These are phyloP conservation scores for Gila orcuttii DNA, from an alignment of 2,113 vertebrate species.

Conservation along the genomic window DNA sequence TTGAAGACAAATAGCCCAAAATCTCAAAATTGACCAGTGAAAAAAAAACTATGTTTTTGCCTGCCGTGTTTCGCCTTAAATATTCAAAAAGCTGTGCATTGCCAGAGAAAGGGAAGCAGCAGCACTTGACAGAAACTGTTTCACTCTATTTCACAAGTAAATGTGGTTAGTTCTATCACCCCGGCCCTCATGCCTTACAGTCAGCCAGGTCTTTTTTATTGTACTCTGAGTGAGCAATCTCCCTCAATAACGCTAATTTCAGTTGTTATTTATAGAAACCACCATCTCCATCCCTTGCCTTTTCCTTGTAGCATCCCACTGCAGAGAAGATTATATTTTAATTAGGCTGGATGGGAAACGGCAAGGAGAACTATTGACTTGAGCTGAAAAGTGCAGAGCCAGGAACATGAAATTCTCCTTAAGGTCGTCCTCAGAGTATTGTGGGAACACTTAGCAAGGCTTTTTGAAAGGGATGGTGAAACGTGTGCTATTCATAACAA, in stretches of 20 bases:
- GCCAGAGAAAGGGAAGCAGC: background rate
- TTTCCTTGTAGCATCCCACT: slow-evolving; percentile 9
- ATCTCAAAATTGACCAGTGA: no score
- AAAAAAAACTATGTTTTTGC: no score
- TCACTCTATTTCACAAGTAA: slow-evolving; percentile 24
- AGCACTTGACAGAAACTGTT: slow-evolving; percentile 6
- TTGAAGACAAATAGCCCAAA: no score
- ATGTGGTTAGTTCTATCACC: slow-evolving; percentile 20
- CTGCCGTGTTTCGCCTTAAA: no score
- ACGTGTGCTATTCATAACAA: background rate
- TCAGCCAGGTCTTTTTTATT: slow-evolving; percentile 22
- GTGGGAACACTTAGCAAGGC: slow-evolving; percentile 31
- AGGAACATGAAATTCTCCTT: slow-evolving; percentile 53
- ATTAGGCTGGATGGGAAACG: slow-evolving; percentile 56
- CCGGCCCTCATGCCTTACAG: background rate
- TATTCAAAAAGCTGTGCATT: slow-evolving; percentile 7
- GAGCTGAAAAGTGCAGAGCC: slow-evolving; percentile 40
- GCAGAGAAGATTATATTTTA: slow-evolving; percentile 58
- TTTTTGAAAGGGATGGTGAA: background rate
- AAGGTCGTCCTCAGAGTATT: slow-evolving; percentile 49
- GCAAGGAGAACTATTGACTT: slow-evolving; percentile 40
- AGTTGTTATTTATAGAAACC: slow-evolving; percentile 51
- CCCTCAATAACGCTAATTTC: slow-evolving; percentile 43
- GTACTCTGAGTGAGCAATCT: slow-evolving; percentile 29
- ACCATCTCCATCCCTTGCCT: background rate